Base-by-base conservation (phyloP, 37 sponge, comb jelly and placozoan genomes). In the Haliclona indistincta region DNA sequence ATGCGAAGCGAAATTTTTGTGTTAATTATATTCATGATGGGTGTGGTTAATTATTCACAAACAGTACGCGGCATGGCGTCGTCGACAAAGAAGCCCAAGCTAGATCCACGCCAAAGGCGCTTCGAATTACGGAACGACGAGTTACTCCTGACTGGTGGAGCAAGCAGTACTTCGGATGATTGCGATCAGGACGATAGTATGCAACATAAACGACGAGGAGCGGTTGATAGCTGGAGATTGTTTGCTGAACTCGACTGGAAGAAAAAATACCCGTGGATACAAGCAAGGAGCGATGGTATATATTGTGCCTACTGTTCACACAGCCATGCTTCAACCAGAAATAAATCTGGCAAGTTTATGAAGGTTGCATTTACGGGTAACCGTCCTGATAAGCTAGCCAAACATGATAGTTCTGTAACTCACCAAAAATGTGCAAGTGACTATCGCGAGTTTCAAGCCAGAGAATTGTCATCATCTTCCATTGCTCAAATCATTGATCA, bases 281-380 rank as follows among this genome's bases (percentile, higher is more conserved):
- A 44, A 32, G 49, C 49, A 25, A 70, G 43, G 49, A 44, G 43
- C 13, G 71, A 70, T 43, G 47, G 60, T 6, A 58, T 58, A 25
- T 58, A 58, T 15, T 47, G 51, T 47, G 15, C 15, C 51, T 47
- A 47, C 51, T 58, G 60, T 58, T 58, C 60, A 58, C 60, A 58
- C 25, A 26, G 28, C 6, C 60, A n/a, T n/a, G 60, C 60, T 58
- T 25, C 60, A 20, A 58, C 25, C 23, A 58, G 23, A 26, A 58
- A 58, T 58, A 58, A 58, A 20, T 58, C 60, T n/a, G 60, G 60
- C 28, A 58, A 58, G 25, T 58, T 58, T 58, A 26, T n/a, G n/a
- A 58, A 6, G 11, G 60, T 58, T n/a, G 26, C 60, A 25, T 58
- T n/a, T 58, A 58, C 60, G 11, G 60, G 60, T 58, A n/a, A 6